Base-by-base conservation (phyloP, 2,113 vertebrate genomes). In the Protomyctophum bolini region DNA sequence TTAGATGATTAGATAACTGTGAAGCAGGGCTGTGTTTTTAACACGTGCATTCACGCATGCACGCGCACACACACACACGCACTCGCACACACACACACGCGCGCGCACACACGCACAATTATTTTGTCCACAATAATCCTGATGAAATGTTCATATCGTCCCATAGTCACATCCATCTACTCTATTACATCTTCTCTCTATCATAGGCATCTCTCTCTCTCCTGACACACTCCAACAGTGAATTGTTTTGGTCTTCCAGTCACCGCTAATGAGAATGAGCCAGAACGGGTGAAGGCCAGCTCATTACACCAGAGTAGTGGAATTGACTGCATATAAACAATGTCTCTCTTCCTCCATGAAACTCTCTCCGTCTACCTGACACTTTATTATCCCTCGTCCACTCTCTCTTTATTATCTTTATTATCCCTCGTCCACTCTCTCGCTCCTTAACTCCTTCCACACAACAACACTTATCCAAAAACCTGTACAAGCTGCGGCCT, bases 251-350 rank as follows among this genome's bases (percentile, higher is more conserved):
- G 64, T 83, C 61, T 67, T 76, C 61, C 48, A 63, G 56, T 68
- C 64, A 50, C 57, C 11, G 67, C 80, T 91, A 87, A 91, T 82
- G 78, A 87, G 76, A 83, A 58, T 52, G 51, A 79, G 49, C 14
- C 68, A 70, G 80, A 75, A 62, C 50, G 73, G 80, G 71, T 69
- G 58, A 68, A n/a, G 46, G 65, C 48, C 66, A 72, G 64, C 68
- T 86, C 79, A 84, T 83, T 72, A 79, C 61, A 33, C 69, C 66
- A 66, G 74, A 69, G 48, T 33, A 3, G 72, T 57, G 66, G 74
- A 76, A 83, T 84, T 74, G 63, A 84, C 80, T 73, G 83, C 69
- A 74, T 69, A 68, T 65, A 77, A 77, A 83, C 77, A 68, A 48
- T 72, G 76, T 77, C 82, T 48, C 66, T 74, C 72, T 64, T 52